Conservation (phyloP, 2,797 vertebrate genomes). For the Phylloscopus collybita region DNA sequence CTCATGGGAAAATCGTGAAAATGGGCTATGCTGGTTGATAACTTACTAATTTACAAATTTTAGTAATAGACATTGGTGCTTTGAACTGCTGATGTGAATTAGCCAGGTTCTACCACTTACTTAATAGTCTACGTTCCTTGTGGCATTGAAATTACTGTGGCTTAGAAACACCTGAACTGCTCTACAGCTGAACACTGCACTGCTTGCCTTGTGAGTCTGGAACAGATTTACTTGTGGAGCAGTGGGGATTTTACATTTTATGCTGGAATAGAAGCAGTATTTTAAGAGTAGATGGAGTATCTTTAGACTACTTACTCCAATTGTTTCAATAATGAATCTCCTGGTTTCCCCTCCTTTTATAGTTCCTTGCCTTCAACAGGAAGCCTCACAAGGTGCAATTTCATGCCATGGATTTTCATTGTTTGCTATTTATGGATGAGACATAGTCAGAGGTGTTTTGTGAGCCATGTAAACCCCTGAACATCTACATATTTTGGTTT, state of each 20-base stretch:
- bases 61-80: constrained; percentile 38
- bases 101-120: constrained; percentile 48
- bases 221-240: background rate
- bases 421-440: background rate
- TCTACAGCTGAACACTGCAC: background rate
- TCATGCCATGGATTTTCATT: background rate
- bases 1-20: constrained; percentile 55
- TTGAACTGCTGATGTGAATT: constrained; percentile 55
- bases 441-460: background rate
- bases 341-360: background rate
- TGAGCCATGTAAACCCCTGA: background rate
- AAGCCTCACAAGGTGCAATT: background rate
- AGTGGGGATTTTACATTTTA: background rate
- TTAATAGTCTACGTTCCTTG: constrained; percentile 25
- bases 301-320: background rate
- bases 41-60: constrained; percentile 64
- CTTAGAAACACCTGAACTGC: background rate
- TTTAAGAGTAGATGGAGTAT: background rate
- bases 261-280: background rate
- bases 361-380: background rate
- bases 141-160: constrained; percentile 37
- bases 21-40: constrained; percentile 51
- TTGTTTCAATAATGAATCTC: background rate
- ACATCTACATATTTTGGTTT: background rate
- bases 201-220: constrained; percentile 1